Evolutionary conservation across 2,113 vertebrate species (phyloP).

Genomic region (Microcebus jonahi): DNA sequence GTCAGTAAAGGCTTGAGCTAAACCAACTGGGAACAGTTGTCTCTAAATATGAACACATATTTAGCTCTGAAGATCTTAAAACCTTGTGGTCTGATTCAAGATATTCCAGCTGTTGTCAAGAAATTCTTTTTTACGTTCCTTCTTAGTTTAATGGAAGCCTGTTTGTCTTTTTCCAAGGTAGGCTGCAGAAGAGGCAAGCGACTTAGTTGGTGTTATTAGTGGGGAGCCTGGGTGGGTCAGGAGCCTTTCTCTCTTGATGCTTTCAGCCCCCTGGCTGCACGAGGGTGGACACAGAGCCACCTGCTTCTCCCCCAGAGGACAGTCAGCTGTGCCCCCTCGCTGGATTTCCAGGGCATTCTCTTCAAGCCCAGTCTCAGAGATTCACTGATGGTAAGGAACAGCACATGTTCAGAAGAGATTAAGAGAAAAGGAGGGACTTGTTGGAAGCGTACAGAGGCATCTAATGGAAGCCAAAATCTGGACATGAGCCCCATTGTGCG

Average conservation of each 20-base stretch:
- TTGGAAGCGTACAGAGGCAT: neutral
- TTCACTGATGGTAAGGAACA: neutral
- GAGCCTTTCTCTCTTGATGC: neutral
- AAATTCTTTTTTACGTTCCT: neutral
- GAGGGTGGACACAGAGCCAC: neutral
- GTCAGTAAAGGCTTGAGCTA: neutral
- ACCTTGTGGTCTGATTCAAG: neutral
- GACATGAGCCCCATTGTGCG: neutral
- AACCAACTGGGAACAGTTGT: neutral
- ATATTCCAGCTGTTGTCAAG: neutral
- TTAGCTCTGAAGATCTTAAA: conserved; percentile 15
- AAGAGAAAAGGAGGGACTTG: neutral
- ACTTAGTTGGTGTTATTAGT: neutral
- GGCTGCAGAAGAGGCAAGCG: neutral
- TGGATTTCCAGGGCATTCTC: neutral
- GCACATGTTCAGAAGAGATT: neutral
- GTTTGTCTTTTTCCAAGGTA: neutral
- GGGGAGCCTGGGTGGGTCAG: neutral
- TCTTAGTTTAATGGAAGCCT: neutral
- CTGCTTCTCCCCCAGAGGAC: neutral
- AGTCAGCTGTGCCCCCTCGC: fast-evolving
- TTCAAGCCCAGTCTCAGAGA: neutral
- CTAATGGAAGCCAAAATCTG: neutral
- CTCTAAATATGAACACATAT: neutral
- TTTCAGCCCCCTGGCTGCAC: neutral